Evolutionary conservation across 2,888 invertebrate genomes (phyloP).

Genomic region (Drosophila conformis): DNA sequence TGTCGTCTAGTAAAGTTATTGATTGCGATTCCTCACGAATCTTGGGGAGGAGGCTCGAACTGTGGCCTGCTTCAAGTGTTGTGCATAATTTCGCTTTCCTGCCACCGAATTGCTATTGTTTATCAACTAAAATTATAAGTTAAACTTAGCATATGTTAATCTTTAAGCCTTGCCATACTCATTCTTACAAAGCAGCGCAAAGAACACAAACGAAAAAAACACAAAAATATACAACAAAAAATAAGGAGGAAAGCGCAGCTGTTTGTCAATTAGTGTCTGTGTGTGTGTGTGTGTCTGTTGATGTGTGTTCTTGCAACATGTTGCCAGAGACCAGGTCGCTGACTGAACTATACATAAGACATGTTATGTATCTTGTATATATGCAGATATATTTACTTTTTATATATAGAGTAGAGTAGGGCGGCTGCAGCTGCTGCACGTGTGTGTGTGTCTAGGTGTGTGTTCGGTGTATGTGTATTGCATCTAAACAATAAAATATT

Average conservation of each 20-base stretch:
- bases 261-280: slow-evolving; percentile 22
- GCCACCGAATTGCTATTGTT: slow-evolving; percentile 58
- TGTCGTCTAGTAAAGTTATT: slow-evolving; percentile 12
- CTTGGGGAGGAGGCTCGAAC: background rate
- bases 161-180: slow-evolving; percentile 55
- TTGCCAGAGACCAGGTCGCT: slow-evolving; percentile 53
- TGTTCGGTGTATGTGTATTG: slow-evolving; percentile 31
- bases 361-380: slow-evolving; percentile 41
- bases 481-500: slow-evolving; percentile 85
- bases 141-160: slow-evolving; percentile 64
- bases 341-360: slow-evolving; percentile 58
- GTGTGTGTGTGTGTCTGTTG: slow-evolving; percentile 34
- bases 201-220: slow-evolving; percentile 24
- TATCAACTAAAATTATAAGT: slow-evolving; percentile 71
- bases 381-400: slow-evolving; percentile 40
- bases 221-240: slow-evolving; percentile 68
- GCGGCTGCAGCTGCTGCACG: slow-evolving; percentile 25
- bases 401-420: background rate
- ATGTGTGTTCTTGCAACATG: slow-evolving; percentile 57
- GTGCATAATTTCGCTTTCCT: slow-evolving; percentile 49
- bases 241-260: slow-evolving; percentile 61
- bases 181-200: slow-evolving; percentile 22
- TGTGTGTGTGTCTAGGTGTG: slow-evolving; percentile 24
- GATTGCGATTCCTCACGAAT: background rate
- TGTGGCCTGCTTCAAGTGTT: slow-evolving; percentile 29